A percentile compares a stretch with the other conserved stretches of the same genome.
Conservation (phyloP, 2,797 vertebrate genomes). For the Eulemur coronatus region DNA sequence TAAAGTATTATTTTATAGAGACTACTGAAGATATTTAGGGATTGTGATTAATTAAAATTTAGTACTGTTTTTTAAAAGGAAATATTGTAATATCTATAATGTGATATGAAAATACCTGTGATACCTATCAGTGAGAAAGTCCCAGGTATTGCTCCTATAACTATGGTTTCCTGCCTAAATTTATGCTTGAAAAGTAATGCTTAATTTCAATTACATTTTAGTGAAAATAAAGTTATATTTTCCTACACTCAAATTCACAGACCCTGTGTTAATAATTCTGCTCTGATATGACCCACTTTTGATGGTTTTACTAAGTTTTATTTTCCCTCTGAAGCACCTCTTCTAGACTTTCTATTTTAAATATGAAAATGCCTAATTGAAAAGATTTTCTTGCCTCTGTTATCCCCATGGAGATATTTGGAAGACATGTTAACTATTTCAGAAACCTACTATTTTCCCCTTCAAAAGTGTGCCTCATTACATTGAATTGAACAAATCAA, state of each 20-base stretch:
- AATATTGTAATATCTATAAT: background rate
- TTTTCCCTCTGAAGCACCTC: background rate
- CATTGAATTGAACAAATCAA: background rate
- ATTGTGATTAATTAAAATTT: background rate
- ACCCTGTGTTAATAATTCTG: background rate
- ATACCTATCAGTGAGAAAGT: background rate
- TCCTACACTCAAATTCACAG: background rate
- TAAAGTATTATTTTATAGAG: background rate
- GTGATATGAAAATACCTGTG: background rate
- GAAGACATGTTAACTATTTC: background rate
- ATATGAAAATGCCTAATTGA: background rate
- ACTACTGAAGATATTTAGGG: background rate
- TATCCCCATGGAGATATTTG: background rate
- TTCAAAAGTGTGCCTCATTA: background rate
- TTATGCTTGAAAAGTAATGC: background rate
- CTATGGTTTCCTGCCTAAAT: background rate
- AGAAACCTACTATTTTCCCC: background rate
- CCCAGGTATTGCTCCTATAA: background rate
- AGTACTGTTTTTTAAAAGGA: background rate
- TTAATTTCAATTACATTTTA: conserved; percentile 9
- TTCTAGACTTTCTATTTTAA: conserved; percentile 34
- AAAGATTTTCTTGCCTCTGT: background rate
- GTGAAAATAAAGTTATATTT: background rate
- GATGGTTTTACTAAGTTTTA: background rate
- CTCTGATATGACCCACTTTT: background rate